Evolutionary conservation across 2,797 vertebrate genomes (phyloP).

Genomic region (Coregonus ussuriensis): DNA sequence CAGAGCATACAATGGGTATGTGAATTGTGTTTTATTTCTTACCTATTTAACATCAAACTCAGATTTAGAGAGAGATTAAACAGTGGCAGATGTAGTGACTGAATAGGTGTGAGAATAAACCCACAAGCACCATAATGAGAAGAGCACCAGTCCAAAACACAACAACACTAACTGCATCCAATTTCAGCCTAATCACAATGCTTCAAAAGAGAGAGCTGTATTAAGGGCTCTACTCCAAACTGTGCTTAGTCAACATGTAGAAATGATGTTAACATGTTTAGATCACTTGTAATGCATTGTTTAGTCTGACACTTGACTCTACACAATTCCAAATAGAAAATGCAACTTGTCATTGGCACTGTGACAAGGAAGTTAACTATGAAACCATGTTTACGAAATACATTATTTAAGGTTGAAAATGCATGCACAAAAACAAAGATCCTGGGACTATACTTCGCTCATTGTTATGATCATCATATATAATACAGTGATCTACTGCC

Average conservation of each 20-base stretch:
- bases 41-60: conserved; percentile 74
- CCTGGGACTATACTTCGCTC: conserved; percentile 42
- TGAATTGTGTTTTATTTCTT: conserved; percentile 68
- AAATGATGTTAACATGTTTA: conserved; percentile 56
- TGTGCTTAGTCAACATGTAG: conserved; percentile 41
- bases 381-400: conserved; percentile 54
- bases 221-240: conserved; percentile 26
- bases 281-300: conserved; percentile 50
- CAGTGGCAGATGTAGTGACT: conserved; percentile 70
- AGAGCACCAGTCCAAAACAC: conserved; percentile 66
- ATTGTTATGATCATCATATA: conserved; percentile 51
- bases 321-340: conserved; percentile 30
- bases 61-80: conserved; percentile 72
- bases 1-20: conserved; percentile 58
- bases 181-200: conserved; percentile 71
- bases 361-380: conserved; percentile 42
- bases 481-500: conserved; percentile 86
- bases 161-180: conserved; percentile 58
- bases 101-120: conserved; percentile 69
- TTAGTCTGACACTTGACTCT: not conserved
- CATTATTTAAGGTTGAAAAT: conserved; percentile 51
- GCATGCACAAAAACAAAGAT: conserved; percentile 58
- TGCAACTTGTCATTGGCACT: conserved; percentile 51
- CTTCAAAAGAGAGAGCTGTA: conserved; percentile 68
- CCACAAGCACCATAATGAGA: conserved; percentile 51